phyloP scores from a whole-genome alignment of 1,140 invertebrate genomes.

The Drosophila lacertosa region DNA sequence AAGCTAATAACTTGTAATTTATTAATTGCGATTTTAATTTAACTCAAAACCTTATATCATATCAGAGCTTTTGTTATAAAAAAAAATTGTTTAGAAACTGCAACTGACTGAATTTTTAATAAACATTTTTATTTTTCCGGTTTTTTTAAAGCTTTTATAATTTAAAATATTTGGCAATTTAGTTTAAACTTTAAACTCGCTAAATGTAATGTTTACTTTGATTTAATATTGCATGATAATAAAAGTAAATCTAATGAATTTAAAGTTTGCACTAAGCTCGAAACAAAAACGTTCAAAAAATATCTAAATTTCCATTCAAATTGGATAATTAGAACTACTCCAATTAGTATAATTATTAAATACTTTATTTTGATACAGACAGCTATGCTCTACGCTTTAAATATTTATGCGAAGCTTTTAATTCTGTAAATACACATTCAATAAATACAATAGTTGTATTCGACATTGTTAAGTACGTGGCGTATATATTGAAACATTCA shows the following conservation, averaged over 20 bases:
- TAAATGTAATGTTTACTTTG: conserved; percentile 37
- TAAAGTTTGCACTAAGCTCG: not conserved
- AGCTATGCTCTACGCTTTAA: not conserved
- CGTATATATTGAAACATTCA: not conserved
- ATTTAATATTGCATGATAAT: not conserved
- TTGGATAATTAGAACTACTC: not conserved
- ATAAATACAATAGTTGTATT: not conserved
- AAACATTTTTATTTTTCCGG: too few species aligned
- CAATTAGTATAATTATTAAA: not conserved
- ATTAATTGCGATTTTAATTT: too few species aligned
- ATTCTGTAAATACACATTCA: not conserved
- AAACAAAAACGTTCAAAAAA: not conserved
- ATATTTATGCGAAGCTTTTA: not conserved
- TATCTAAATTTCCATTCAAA: not conserved
- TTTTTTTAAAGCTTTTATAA: too few species aligned
- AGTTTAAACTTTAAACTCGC: too few species aligned
- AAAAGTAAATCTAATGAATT: not conserved
- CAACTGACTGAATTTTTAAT: too few species aligned
- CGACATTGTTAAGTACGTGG: not conserved
- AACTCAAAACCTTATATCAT: too few species aligned
- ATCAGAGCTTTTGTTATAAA: too few species aligned
- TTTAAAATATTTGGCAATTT: not conserved
- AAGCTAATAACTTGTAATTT: too few species aligned
- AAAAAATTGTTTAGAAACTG: too few species aligned
- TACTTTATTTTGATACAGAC: not conserved